Base-by-base conservation (phyloP, 2,888 invertebrate species). In the Rhagonycha fulva region DNA sequence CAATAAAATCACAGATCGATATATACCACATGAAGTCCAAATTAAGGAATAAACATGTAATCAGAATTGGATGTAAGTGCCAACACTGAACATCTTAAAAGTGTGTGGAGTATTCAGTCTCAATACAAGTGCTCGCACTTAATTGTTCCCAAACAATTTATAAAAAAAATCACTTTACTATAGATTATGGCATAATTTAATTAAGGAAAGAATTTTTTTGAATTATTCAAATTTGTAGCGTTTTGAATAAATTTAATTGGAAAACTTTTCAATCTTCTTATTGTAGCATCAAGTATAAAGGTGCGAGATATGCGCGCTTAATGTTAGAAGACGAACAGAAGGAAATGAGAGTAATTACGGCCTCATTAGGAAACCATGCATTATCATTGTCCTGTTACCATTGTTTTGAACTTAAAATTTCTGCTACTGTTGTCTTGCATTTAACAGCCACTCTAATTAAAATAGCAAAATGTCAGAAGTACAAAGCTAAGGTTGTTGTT, bases 361-460 rank as follows among this genome's bases (percentile, higher is more conserved):
- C 98, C 0, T 97, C 97, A 0, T 91, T 97, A 71, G 98, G 98
- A 0, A 98, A 98, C 87, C 98, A 98, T 88, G 98, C 98, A 0
- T 93, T 96, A 82, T 94, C 93, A 0, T 88, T 94, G 47, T 91
- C 91, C 19, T 19, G 19, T 76, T 94, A 93, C 85, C 94, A 94
- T 84, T 94, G 94, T 0, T 86, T 89, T 72, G 88, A 89, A 76
- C 88, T 94, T 30, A 89, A 88, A 9, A 90, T 93, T 70, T 90
- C 91, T 0, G 91, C 93, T 14, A 94, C 93, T 0, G 94, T 98
- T 5, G 95, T 98, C n/a, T 98, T 98, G 98, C 98, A 98, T 0
- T 92, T 93, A 62, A 93, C 96, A 0, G 98, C 98, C 0, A 97
- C 98, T 0, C 94, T 98, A 74, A 98, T 98, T 97, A 98, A 98